Evolutionary conservation across 2,797 vertebrate species (phyloP), one percentile per base, ranked within the genome.

Genomic region (Pangasius larnaudii): DNA sequence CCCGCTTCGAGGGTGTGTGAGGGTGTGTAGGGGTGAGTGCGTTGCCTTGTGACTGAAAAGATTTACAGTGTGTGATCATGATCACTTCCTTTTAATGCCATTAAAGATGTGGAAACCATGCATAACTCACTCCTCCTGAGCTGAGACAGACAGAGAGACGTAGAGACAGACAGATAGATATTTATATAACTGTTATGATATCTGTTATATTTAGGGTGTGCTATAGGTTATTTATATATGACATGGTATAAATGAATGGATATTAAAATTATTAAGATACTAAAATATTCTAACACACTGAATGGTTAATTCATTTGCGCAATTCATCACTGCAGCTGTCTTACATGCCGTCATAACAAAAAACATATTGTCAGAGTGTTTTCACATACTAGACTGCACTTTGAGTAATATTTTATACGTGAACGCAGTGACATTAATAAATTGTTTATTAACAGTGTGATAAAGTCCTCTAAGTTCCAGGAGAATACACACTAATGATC

Each of bases 401-500:
- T 67, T 84, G n/a, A 46, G 33, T 30, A 5, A 36, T 69, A 36
- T 36, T 69, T 69, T 84, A 16, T 51, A 5, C 33, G 10, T 53
- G n/a, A 65, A 83, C 9, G 39, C 7, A 83, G 46, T 49, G n/a
- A 84, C 42, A 51, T 67, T 51, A 6, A 13, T 51, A 49, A 30
- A 61, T 24, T 59, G 18, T 42, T 61, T 49, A 83, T 27, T 36
- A 36, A 46, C n/a, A n/a, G 13, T 27, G 22, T 87, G 27, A 53
- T 24, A 75, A 83, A 33, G 24, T 67, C 56, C 61, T 51, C 46
- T 19, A 24, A 39, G 71, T 79, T 86, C 67, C 61, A 86, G 67
- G 69, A 33, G 36, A 88, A 88, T 63, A 85, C 74, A 89, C 0
- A 42, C 71, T 77, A 85, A 86, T 74, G 77, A 72, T 88, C 77